Evolutionary conservation across 1,140 invertebrate genomes (phyloP).

Genomic region (Drosophila fuyamai): DNA sequence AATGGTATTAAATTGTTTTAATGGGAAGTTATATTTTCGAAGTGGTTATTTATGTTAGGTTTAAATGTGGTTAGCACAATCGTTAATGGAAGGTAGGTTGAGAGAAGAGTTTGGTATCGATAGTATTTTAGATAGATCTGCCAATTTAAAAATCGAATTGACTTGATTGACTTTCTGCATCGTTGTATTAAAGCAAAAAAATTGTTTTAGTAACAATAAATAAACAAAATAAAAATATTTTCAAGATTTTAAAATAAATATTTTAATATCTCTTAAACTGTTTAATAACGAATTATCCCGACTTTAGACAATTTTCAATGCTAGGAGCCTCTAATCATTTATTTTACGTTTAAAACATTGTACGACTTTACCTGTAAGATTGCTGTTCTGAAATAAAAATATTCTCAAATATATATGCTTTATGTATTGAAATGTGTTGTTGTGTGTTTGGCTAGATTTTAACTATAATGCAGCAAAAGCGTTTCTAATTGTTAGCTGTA

Average conservation of each 20-base stretch:
- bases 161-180: neutral
- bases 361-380: conserved; percentile 14
- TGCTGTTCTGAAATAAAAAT: conserved; percentile 2
- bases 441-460: conserved; percentile 43
- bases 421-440: conserved; percentile 28
- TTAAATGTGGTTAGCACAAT: neutral
- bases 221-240: neutral
- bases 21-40: neutral
- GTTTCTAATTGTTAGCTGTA: conserved; percentile 48
- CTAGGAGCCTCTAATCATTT: neutral
- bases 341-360: too few species aligned
- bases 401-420: conserved; percentile 5
- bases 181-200: neutral
- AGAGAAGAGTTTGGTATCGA: conserved; percentile 22
- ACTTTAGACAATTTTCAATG: neutral
- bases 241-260: neutral
- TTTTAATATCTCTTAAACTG: neutral
- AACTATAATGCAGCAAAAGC: conserved; percentile 57
- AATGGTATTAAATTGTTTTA: neutral
- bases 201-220: neutral
- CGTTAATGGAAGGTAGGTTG: neutral
- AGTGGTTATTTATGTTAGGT: conserved; percentile 7
- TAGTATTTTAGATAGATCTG: conserved; percentile 27
- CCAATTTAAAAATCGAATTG: conserved; percentile 16
- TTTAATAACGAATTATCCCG: neutral